phyloP scores from a whole-genome alignment of 2,888 invertebrate species.

The Druceiella hillmani region DNA sequence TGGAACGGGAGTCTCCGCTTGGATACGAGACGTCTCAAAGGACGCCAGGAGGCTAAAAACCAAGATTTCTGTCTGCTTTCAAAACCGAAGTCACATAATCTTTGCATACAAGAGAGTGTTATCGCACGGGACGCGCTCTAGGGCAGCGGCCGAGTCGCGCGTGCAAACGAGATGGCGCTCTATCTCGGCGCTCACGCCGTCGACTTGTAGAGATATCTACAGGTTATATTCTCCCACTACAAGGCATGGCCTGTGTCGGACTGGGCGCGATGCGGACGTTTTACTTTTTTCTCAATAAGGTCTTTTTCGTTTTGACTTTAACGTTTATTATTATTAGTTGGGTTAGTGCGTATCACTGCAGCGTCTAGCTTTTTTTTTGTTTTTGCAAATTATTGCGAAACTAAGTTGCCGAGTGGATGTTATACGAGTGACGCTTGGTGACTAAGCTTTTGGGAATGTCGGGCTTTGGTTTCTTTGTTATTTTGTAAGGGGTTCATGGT shows the following conservation, averaged over 20 bases:
- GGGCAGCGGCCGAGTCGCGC: slow-evolving; percentile 26
- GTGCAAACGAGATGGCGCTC: slow-evolving; percentile 43
- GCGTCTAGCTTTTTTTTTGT: too few relatives aligned
- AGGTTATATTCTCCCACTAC: slow-evolving; percentile 54
- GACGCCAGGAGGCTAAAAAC: slow-evolving; percentile 52
- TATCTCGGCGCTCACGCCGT: slow-evolving; percentile 33
- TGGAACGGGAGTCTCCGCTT: too few relatives aligned
- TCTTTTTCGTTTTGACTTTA: too few relatives aligned
- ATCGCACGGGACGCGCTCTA: slow-evolving; percentile 38
- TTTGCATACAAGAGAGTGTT: slow-evolving; percentile 52
- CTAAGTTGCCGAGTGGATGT: too few relatives aligned
- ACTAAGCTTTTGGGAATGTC: too few relatives aligned
- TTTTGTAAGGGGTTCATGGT: too few relatives aligned
- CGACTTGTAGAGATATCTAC: slow-evolving; percentile 35
- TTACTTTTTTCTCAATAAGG: too few relatives aligned
- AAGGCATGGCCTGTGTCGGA: slow-evolving; percentile 39
- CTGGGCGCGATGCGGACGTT: not conserved
- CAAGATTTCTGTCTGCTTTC: slow-evolving; percentile 52
- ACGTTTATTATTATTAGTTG: too few relatives aligned
- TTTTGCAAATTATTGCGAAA: too few relatives aligned
- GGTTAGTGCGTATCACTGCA: too few relatives aligned
- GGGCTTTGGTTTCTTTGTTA: too few relatives aligned
- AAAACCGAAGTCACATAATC: slow-evolving; percentile 54
- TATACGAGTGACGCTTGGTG: too few relatives aligned
- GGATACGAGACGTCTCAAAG: slow-evolving; percentile 43